Evolutionary conservation across 2,797 vertebrate species (phyloP), one percentile per base, ranked within the genome.

Genomic region (Brotogeris chrysoptera): DNA sequence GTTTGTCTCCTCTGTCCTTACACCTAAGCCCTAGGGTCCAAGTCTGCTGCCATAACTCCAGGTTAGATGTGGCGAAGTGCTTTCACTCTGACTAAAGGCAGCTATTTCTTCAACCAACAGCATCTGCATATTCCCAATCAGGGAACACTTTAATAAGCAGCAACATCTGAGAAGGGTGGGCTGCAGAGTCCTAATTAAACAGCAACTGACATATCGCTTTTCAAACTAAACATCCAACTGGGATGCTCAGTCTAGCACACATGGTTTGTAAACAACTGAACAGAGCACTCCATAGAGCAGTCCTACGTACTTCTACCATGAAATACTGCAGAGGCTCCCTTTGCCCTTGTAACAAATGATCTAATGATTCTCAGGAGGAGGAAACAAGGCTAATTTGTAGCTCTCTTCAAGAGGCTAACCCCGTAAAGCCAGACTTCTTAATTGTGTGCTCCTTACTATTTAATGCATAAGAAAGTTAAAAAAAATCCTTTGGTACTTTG

Each of bases 171-270:
- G 61, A 55, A 89, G 83, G 90, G 84, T 89, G 53, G 69, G 65
- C 46, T 88, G 74, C 30, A 69, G 71, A 81, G 65, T 74, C 86
- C 93, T 89, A 96, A 94, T 96, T 95, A 96, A 93, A 78, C 0
- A 24, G 49, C 11, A 5, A 78, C 65, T 76, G 91, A 91, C 57
- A 91, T 86, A 91, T 71, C 0, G 0, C 89, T 96, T 95, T 96
- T 91, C 95, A 96, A 93, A 55, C 69, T 74, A 94, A 96, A 82
- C 84, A 92, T 76, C 81, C 94, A 94, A 49, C 84, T 50, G 81
- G 89, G 93, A 96, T 95, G 86, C 79, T 96, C 80, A 30, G 50
- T 34, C 66, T 36, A 46, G 78, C 10, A 39, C 57, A 9, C 44
- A 3, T 21, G 88, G 53, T 96, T 94, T 94, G 81, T 93, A 96